Evolutionary conservation across 1,140 invertebrate species (phyloP), one percentile per base, ranked within the genome.

Genomic region (Micrasema minimum): DNA sequence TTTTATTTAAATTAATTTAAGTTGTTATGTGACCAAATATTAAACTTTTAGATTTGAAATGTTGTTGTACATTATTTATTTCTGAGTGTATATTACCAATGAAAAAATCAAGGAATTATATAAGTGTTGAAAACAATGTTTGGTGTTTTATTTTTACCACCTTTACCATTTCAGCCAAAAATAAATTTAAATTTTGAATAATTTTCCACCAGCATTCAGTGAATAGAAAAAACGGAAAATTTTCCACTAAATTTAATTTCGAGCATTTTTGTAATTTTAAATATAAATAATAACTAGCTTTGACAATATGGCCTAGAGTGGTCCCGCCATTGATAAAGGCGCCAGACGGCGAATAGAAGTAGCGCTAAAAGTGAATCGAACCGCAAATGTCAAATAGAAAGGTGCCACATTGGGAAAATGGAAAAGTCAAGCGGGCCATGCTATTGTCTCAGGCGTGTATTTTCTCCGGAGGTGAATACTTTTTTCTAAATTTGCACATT

Each of bases 361-460:
- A 23, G 38, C 37, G 35, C 51, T 31, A 57, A 57, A 53, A 57
- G 53, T 57, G 16, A 37, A 57, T 57, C 26, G 53, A 20, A 14
- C 55, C 22, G 50, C 50, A 55, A 67, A 67, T 67, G 65, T 53
- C 65, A 67, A 67, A 67, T 67, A 55, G 65, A 67, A 67, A 67
- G 62, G 65, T 67, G 65, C 55, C 65, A 65, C 61, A 65, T 31
- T 65, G 65, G 50, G 55, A 67, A 67, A 67, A 50, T 65, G 65
- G 50, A 67, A 67, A 67, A 67, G 65, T 67, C 65, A 67, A 55
- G 12, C 50, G 2, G 20, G 65, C 18, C 37, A 55, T 55, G 61
- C 41, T 48, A 65, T 48, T 46, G 20, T 46, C 9, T 23, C 61
- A 65, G 61, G 61, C 23, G 61, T 65, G 61, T 22, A 67, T 38